phyloP scores from a whole-genome alignment of 2,797 vertebrate species.

The Macropodus opercularis region DNA sequence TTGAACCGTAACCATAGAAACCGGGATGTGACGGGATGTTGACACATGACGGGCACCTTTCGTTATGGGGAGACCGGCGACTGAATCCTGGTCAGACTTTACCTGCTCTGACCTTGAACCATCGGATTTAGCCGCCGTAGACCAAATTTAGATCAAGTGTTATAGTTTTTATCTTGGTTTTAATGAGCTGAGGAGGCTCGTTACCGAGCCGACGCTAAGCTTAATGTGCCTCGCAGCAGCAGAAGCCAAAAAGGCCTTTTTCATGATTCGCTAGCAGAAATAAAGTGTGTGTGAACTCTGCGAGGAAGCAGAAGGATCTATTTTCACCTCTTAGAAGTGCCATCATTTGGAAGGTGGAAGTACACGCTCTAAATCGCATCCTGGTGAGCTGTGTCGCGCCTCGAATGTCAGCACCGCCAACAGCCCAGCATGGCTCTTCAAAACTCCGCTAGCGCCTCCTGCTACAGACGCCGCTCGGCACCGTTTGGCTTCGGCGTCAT shows the following conservation, averaged over 20 bases:
- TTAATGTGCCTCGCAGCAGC: slow-evolving; percentile 48
- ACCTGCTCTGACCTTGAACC: background rate
- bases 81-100: no score
- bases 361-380: slow-evolving; percentile 68
- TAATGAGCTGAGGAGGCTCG: slow-evolving; percentile 59
- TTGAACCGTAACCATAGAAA: background rate
- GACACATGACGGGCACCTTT: slow-evolving; percentile 12
- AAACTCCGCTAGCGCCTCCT: slow-evolving; percentile 63
- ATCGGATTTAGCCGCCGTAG: background rate
- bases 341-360: slow-evolving; percentile 73
- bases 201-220: slow-evolving; percentile 37
- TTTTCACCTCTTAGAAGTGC: slow-evolving; percentile 74
- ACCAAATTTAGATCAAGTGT: background rate
- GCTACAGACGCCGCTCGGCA: slow-evolving; percentile 51
- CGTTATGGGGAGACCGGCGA: slow-evolving; percentile 5
- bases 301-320: slow-evolving; percentile 69
- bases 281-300: slow-evolving; percentile 65
- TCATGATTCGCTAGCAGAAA: slow-evolving; percentile 57
- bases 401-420: slow-evolving; percentile 66
- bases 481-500: slow-evolving; percentile 59
- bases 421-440: slow-evolving; percentile 70
- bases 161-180: slow-evolving; percentile 47
- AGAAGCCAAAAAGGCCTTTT: slow-evolving; percentile 46
- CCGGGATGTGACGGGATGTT: background rate
- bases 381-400: slow-evolving; percentile 64